Evolutionary conservation across 2,113 vertebrate species (phyloP).

Genomic region (Lepisosteus oculatus): DNA sequence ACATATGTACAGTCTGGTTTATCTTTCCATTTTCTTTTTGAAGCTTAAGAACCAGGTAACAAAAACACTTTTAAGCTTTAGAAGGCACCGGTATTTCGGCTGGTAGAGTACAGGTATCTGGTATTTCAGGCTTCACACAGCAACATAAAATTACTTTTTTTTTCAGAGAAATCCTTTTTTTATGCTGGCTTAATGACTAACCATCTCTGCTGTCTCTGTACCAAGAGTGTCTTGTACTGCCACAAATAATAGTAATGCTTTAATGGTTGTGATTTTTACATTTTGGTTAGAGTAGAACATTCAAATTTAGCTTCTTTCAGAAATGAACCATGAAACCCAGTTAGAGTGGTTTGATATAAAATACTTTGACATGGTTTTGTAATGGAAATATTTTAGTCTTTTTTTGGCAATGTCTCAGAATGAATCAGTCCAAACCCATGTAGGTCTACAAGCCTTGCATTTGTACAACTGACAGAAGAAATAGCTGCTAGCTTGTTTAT

Average conservation of each 20-base stretch:
- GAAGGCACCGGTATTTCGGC: conserved; percentile 49
- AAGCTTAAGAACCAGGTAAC: conserved; percentile 23
- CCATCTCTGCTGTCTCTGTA: neutral
- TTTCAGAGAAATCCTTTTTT: conserved; percentile 4
- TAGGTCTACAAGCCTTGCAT: conserved; percentile 30
- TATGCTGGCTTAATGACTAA: neutral
- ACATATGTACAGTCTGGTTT: neutral
- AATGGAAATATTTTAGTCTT: conserved; percentile 31
- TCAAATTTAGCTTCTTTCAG: conserved; percentile 22
- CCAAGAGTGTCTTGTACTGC: conserved; percentile 6
- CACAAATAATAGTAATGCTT: conserved; percentile 11
- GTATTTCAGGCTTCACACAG: conserved; percentile 32
- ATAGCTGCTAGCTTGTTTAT: conserved; percentile 51
- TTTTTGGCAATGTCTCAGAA: conserved; percentile 58
- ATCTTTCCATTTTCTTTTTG: neutral
- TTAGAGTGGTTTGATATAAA: conserved; percentile 16
- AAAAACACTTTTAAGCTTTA: conserved; percentile 39
- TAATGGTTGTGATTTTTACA: conserved; percentile 22
- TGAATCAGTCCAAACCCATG: conserved; percentile 28
- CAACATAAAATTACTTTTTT: neutral
- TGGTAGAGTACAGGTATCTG: conserved; percentile 41
- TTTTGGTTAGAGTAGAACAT: conserved; percentile 30
- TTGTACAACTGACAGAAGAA: conserved; percentile 42
- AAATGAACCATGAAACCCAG: conserved; percentile 25
- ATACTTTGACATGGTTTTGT: conserved; percentile 3